These are phyloP conservation scores for Tetrax tetrax DNA, from an alignment of 2,113 vertebrate species.

Conservation along the genomic window DNA sequence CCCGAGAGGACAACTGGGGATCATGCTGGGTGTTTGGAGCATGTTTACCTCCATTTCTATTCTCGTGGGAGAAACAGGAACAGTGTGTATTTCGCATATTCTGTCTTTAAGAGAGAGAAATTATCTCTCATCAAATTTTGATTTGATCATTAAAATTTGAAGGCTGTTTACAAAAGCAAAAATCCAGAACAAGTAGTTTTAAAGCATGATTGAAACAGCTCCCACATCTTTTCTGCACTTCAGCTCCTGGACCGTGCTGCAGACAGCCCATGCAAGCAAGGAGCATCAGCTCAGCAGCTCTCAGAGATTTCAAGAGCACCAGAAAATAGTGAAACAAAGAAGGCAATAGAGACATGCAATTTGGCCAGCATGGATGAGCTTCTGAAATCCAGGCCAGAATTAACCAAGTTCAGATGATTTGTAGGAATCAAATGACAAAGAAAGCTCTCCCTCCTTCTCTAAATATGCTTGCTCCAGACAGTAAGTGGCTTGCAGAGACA, in stretches of 20 bases:
- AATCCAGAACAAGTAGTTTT: background rate
- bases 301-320: background rate
- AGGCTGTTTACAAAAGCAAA: background rate
- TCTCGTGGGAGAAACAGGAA: background rate
- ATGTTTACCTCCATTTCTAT: background rate
- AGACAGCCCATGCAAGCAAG: background rate
- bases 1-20: background rate
- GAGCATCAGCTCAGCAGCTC: background rate
- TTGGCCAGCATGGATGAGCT: background rate
- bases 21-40: background rate
- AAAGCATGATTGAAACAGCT: background rate
- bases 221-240: background rate
- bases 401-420: background rate
- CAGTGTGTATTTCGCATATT: background rate
- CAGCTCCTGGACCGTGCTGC: background rate
- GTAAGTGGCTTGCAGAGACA: background rate
- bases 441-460: background rate
- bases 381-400: background rate
- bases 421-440: background rate
- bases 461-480: background rate
- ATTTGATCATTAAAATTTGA: background rate
- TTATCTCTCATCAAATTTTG: background rate
- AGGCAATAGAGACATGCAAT: background rate
- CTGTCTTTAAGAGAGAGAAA: background rate
- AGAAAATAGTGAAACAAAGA: background rate